Evolutionary conservation across 2,113 vertebrate genomes (phyloP).

Genomic region (Seriola aureovittata): DNA sequence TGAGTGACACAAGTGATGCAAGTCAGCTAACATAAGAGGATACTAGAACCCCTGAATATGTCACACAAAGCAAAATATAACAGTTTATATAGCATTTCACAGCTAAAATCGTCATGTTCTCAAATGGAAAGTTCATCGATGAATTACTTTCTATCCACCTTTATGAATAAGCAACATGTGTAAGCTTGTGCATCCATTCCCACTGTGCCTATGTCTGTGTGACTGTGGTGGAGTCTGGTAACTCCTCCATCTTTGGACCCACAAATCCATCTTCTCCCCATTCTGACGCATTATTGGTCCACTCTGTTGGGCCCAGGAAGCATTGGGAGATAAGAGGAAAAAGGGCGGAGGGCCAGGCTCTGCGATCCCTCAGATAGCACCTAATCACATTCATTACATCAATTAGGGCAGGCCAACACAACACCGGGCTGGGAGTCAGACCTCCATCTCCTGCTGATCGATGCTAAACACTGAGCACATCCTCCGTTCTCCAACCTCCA

Average conservation of each 20-base stretch:
- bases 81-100: not conserved
- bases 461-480: constrained; percentile 71
- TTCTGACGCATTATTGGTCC: constrained; percentile 74
- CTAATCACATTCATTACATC: constrained; percentile 88
- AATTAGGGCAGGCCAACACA: constrained; percentile 82
- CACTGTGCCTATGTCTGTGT: not conserved
- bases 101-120: not conserved
- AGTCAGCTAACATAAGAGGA: not conserved
- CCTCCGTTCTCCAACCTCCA: constrained; percentile 48
- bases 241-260: constrained; percentile 42
- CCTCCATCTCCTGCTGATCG: constrained; percentile 74
- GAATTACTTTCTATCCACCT: not conserved
- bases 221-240: not conserved
- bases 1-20: not conserved
- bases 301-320: constrained; percentile 78
- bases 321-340: constrained; percentile 75
- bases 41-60: not conserved
- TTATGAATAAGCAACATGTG: not conserved
- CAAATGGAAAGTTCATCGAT: not conserved
- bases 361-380: constrained; percentile 82
- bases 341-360: constrained; percentile 71
- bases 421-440: constrained; percentile 63
- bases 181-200: not conserved
- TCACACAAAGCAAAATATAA: not conserved
- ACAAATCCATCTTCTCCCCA: constrained; percentile 45